Percentiles rank a stretch among this genome's conserved stretches.
Conservation (phyloP, 2,888 invertebrate species). For the Melikaiella ostensackeni region DNA sequence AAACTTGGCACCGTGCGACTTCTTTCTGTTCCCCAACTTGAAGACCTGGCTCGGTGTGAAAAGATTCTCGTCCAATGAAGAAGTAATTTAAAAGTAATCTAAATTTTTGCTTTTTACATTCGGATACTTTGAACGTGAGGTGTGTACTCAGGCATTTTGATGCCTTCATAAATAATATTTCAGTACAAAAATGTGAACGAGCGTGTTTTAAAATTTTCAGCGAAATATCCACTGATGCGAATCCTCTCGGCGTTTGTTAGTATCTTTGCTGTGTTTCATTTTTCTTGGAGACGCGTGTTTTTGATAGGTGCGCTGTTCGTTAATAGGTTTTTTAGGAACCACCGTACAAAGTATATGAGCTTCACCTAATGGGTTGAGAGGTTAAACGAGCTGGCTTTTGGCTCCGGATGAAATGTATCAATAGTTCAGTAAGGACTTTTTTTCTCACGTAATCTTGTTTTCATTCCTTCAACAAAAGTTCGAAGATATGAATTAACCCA, state of each 20-base stretch:
- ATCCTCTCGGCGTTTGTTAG: not conserved
- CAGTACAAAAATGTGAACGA: not conserved
- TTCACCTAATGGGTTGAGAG: slow-evolving; percentile 48
- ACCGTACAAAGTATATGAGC: slow-evolving; percentile 48
- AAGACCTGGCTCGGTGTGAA: no score
- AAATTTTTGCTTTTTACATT: not conserved
- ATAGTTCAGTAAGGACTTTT: slow-evolving; percentile 41
- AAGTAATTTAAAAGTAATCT: no score
- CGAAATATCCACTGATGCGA: not conserved
- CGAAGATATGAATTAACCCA: no score
- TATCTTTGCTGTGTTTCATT: slow-evolving; percentile 41
- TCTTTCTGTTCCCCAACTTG: no score
- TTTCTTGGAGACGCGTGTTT: slow-evolving; percentile 55
- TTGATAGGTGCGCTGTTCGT: slow-evolving; percentile 60
- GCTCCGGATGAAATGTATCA: slow-evolving; percentile 46
- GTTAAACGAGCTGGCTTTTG: slow-evolving; percentile 43
- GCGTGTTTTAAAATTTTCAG: not conserved
- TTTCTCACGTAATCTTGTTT: not conserved
- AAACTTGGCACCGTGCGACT: no score
- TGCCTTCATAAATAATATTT: not conserved
- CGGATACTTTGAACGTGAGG: not conserved
- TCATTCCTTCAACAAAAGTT: no score
- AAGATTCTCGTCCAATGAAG: no score
- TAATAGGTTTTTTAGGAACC: slow-evolving; percentile 64
- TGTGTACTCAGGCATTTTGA: not conserved